Percentiles rank a stretch among this genome's conserved stretches.
phyloP scores from a whole-genome alignment of 2,797 vertebrate species.

The Muscicapa striata region DNA sequence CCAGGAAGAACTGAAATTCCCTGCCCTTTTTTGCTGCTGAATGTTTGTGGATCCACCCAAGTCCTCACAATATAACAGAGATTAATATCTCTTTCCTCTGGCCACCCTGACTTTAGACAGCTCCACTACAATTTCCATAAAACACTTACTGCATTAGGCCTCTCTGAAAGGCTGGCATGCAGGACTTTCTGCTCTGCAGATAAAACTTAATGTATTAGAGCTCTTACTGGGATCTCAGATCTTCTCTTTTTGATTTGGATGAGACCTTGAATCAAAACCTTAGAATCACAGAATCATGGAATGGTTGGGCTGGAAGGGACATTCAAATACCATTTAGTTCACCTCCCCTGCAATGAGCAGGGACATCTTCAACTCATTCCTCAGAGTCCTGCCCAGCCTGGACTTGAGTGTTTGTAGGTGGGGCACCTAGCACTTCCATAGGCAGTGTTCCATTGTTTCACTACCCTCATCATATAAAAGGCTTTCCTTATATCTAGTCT shows the following conservation, averaged over 20 bases:
- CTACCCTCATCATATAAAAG: not conserved
- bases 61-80: not conserved
- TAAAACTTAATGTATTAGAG: not conserved
- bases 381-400: not conserved
- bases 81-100: not conserved
- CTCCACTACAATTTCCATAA: not conserved
- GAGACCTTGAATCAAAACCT: not conserved
- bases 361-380: not conserved
- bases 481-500: not conserved
- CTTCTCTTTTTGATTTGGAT: not conserved
- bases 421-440: not conserved
- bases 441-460: not conserved
- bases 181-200: not conserved
- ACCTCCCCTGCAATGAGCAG: not conserved
- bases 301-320: not conserved
- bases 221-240: not conserved
- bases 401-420: not conserved
- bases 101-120: not conserved
- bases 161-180: not conserved
- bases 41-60: not conserved
- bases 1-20: not conserved
- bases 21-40: not conserved
- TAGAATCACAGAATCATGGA: not conserved
- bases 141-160: not conserved
- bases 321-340: not conserved